A percentile compares a stretch with the other conserved stretches of the same genome.
These are phyloP conservation scores for Nothobranchius kuhntae DNA, from an alignment of 2,113 vertebrate species.

Conservation along the genomic window DNA sequence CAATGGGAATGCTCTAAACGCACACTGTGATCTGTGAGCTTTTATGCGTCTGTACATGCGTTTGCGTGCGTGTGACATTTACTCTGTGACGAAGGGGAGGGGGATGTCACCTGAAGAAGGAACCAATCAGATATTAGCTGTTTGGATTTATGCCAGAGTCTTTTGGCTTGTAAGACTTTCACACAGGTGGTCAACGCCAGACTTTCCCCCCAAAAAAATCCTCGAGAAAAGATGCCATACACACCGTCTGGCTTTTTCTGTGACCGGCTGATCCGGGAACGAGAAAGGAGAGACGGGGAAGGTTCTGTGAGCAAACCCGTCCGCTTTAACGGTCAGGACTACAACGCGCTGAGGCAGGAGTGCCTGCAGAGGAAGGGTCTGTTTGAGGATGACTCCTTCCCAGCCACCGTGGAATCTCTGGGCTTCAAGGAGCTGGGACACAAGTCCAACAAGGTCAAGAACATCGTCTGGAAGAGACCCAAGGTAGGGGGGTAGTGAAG, in stretches of 20 bases:
- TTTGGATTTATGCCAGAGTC: slow-evolving; percentile 81
- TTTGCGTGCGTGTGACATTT: slow-evolving; percentile 50
- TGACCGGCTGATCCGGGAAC: slow-evolving; percentile 83
- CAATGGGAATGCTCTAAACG: slow-evolving; percentile 75
- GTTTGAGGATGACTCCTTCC: slow-evolving; percentile 86
- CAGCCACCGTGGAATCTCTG: slow-evolving; percentile 83
- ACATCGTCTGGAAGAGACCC: slow-evolving; percentile 88
- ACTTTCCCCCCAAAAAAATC: slow-evolving; percentile 56
- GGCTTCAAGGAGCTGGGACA: slow-evolving; percentile 87
- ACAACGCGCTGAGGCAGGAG: slow-evolving; percentile 70
- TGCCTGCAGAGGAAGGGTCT: slow-evolving; percentile 79
- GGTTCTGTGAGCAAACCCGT: slow-evolving; percentile 83
- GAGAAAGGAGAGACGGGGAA: slow-evolving; percentile 84
- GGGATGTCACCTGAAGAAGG: slow-evolving; percentile 62
- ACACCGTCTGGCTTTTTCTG: slow-evolving; percentile 83
- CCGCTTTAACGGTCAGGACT: slow-evolving; percentile 87
- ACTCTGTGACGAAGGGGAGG: slow-evolving; percentile 67
- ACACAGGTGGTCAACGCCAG: slow-evolving; percentile 65
- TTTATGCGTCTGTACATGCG: slow-evolving; percentile 45
- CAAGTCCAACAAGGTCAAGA: slow-evolving; percentile 89
- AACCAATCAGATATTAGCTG: slow-evolving; percentile 76
- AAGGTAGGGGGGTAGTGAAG: slow-evolving; percentile 79
- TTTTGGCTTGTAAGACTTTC: slow-evolving; percentile 74
- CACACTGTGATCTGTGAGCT: slow-evolving; percentile 38
- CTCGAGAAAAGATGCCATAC: slow-evolving; percentile 72